Evolutionary conservation across 1,140 invertebrate species (phyloP).

Genomic region (Listronotus bonariensis): DNA sequence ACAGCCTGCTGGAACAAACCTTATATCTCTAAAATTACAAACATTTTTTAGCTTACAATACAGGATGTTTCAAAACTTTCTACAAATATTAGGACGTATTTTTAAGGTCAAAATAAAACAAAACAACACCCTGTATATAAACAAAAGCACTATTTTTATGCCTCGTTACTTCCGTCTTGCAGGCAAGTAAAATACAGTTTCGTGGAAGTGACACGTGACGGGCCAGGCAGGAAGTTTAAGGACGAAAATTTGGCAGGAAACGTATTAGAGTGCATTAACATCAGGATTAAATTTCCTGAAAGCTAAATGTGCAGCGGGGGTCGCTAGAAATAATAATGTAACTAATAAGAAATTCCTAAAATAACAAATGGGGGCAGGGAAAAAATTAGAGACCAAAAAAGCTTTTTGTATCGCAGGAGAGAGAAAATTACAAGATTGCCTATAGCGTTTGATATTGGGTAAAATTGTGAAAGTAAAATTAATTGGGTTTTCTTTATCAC

Average conservation of each 20-base stretch:
- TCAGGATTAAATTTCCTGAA: constrained; percentile 19
- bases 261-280: constrained; percentile 18
- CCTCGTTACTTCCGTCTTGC: constrained; percentile 5
- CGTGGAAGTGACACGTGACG: constrained; percentile 18
- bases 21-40: too few relatives aligned
- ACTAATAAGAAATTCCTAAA: constrained; percentile 6
- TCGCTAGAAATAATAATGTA: constrained; percentile 5
- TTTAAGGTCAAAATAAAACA: too few relatives aligned
- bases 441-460: neutral
- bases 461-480: neutral
- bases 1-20: too few relatives aligned
- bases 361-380: neutral
- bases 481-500: too few relatives aligned
- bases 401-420: neutral
- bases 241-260: constrained; percentile 22
- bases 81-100: too few relatives aligned
- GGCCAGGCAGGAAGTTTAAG: constrained; percentile 9
- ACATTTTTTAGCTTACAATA: too few relatives aligned
- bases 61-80: too few relatives aligned
- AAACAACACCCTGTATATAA: too few relatives aligned
- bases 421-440: constrained; percentile 1
- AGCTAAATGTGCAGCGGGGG: constrained; percentile 9
- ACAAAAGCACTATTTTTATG: too few relatives aligned
- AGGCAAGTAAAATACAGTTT: neutral
- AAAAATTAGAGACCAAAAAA: constrained; percentile 8